Evolutionary conservation across 2,797 vertebrate genomes (phyloP).

Genomic region (Tokudaia muenninki): DNA sequence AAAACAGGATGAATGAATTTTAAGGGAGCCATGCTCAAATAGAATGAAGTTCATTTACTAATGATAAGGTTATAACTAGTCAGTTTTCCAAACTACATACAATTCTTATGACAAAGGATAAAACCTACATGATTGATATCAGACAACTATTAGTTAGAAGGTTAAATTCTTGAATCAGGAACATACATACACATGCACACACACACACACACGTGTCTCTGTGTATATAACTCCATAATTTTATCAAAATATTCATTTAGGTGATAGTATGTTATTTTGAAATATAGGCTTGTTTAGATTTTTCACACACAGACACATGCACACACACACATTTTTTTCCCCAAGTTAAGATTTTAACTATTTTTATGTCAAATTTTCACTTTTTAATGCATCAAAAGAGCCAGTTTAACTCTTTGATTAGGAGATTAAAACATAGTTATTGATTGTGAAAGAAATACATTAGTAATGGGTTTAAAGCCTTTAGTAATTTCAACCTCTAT

Average conservation of each 20-base stretch:
- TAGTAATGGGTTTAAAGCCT: background rate
- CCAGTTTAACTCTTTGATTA: background rate
- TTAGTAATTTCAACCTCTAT: conserved; percentile 35
- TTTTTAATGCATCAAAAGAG: conserved; percentile 53
- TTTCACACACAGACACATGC: background rate
- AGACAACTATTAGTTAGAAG: background rate
- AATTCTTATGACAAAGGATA: conserved; percentile 27
- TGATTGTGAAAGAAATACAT: conserved; percentile 17
- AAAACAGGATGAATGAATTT: background rate
- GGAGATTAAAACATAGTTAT: conserved; percentile 31
- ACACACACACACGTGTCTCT: background rate
- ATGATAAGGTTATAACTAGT: background rate
- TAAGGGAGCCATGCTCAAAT: conserved; percentile 24
- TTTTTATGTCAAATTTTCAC: conserved; percentile 33
- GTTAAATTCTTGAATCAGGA: background rate
- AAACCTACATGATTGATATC: background rate
- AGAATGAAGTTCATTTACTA: background rate
- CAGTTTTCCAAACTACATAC: background rate
- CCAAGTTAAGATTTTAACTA: conserved; percentile 4
- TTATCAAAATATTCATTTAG: conserved; percentile 15
- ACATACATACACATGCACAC: background rate
- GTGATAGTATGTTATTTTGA: background rate
- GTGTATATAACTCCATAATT: background rate
- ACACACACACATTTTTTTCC: background rate
- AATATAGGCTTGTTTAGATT: background rate